phyloP scores from a whole-genome alignment of 2,113 vertebrate species.

The Myrmecophaga tridactyla region DNA sequence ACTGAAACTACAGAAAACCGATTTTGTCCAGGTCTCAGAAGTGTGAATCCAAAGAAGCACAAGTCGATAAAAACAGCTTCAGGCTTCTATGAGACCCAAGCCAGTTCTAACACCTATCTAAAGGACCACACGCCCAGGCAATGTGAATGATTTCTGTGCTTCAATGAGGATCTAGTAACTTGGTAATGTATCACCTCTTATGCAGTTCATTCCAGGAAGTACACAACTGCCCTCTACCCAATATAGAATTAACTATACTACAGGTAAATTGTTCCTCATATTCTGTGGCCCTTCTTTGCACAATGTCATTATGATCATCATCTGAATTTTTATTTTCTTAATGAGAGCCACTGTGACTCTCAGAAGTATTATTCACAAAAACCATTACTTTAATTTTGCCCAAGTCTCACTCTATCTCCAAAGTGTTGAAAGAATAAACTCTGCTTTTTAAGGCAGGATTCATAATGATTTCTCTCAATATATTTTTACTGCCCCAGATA shows the following conservation, averaged over 20 bases:
- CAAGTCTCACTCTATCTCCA: not conserved
- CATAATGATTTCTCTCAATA: not conserved
- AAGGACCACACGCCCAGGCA: not conserved
- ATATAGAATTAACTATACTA: not conserved
- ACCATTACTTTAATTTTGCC: not conserved
- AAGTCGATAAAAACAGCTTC: not conserved
- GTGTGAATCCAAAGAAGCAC: not conserved
- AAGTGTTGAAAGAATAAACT: not conserved
- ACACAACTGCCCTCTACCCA: rapidly evolving
- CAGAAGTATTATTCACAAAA: not conserved
- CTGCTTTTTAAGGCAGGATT: not conserved
- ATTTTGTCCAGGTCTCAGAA: not conserved
- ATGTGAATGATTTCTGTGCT: not conserved
- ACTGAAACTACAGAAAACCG: not conserved
- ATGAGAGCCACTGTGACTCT: not conserved
- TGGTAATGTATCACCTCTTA: not conserved
- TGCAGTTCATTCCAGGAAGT: not conserved
- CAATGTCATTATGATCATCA: not conserved
- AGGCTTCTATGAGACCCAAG: not conserved
- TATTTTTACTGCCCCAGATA: not conserved
- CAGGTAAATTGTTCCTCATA: not conserved
- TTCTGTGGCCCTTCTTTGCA: not conserved
- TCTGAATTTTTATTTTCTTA: not conserved
- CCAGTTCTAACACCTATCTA: rapidly evolving
- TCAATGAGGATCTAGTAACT: not conserved